These are phyloP conservation scores for Boulengeromyrus knoepffleri DNA, from an alignment of 2,113 vertebrate species.

Conservation along the genomic window DNA sequence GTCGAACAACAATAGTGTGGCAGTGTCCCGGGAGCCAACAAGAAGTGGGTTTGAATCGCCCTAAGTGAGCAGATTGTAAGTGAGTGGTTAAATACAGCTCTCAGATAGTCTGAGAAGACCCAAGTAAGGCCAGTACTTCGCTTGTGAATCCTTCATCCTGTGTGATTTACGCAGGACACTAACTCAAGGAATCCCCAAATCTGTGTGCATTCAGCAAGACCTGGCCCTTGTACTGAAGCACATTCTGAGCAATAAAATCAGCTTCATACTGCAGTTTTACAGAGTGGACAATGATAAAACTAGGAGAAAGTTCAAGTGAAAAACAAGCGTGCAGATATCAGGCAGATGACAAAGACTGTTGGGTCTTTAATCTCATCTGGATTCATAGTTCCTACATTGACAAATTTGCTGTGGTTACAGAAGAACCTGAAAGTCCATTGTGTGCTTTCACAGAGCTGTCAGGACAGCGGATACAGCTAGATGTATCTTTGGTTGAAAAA, in stretches of 20 bases:
- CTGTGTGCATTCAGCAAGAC: not conserved
- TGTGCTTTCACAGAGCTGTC: not conserved
- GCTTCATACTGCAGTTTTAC: not conserved
- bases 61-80: not conserved
- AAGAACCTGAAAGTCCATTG: not conserved
- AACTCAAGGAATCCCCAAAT: not conserved
- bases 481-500: not conserved
- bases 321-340: not conserved
- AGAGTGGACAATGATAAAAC: not conserved
- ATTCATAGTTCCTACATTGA: not conserved
- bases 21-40: not conserved
- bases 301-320: not conserved
- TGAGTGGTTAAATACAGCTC: not conserved
- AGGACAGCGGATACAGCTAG: not conserved
- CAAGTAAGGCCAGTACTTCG: not conserved
- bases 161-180: not conserved
- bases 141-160: not conserved
- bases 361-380: not conserved
- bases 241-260: not conserved
- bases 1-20: not conserved
- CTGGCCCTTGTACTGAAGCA: not conserved
- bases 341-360: not conserved
- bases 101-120: not conserved
- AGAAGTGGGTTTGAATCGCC: not conserved
- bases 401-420: not conserved